These are phyloP conservation scores for Phymanthus crucifer DNA, from an alignment of 92 coral and sea anemone species.

Conservation along the genomic window DNA sequence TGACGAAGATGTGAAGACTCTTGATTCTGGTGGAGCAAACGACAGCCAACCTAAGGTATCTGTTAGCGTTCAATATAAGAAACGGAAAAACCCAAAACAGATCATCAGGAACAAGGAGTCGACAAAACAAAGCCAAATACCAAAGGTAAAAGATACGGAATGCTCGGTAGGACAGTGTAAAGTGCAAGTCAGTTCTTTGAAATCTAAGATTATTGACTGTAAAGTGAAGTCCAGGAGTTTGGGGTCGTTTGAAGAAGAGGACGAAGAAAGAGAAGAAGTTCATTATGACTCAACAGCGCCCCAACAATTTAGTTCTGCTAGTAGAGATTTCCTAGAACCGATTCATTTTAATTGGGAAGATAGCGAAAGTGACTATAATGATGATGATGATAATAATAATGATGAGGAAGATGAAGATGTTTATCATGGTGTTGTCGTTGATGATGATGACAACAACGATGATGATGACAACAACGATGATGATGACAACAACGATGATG, in stretches of 20 bases:
- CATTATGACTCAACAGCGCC: not conserved
- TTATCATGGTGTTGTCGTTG: no score
- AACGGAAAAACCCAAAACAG: not conserved
- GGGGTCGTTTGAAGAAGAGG: not conserved
- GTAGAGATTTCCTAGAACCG: not conserved
- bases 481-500: no score
- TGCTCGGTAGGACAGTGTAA: not conserved
- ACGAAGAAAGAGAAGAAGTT: not conserved
- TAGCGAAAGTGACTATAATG: not conserved
- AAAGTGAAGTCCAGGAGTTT: not conserved
- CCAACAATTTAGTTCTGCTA: not conserved
- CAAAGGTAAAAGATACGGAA: not conserved
- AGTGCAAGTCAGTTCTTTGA: not conserved
- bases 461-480: no score
- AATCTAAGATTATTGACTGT: not conserved
- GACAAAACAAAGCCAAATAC: not conserved
- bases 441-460: not conserved
- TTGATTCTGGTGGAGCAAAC: not conserved
- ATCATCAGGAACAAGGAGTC: not conserved
- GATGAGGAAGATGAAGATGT: not conserved
- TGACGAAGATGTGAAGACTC: conserved; percentile 3
- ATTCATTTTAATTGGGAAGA: conserved; percentile 1
- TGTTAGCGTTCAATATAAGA: conserved; percentile 19
- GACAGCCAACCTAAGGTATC: conserved; percentile 15
- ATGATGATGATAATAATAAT: not conserved